Evolutionary conservation across 2,797 vertebrate genomes (phyloP).

Genomic region (Crax fasciolata): DNA sequence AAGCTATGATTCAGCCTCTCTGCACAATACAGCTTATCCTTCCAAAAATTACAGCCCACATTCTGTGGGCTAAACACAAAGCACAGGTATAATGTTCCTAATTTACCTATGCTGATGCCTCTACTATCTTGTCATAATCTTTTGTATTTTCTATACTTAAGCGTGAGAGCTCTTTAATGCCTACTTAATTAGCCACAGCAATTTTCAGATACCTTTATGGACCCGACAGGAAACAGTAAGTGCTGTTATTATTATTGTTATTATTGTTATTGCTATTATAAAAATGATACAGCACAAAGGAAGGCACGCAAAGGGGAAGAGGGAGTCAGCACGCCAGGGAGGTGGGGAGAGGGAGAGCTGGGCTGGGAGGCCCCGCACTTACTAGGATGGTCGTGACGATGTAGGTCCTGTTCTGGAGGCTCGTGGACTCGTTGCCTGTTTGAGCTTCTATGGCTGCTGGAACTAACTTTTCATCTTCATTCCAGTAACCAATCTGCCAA

Average conservation of each 20-base stretch:
- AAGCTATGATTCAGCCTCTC: conserved; percentile 59
- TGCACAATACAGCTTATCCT: conserved; percentile 37
- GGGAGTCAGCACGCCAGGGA: neutral
- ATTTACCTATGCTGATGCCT: conserved; percentile 35
- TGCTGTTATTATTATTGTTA: conserved; percentile 27
- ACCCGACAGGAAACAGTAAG: conserved; percentile 26
- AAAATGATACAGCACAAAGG: conserved; percentile 9
- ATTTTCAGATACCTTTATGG: conserved; percentile 49
- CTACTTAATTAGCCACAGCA: conserved; percentile 47
- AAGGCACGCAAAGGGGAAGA: neutral
- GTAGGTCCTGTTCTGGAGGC: conserved; percentile 95
- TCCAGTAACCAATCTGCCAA: conserved; percentile 98
- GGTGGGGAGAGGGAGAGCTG: neutral
- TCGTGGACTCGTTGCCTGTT: conserved; percentile 90
- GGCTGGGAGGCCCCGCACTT: conserved; percentile 71
- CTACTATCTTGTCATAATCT: conserved; percentile 63
- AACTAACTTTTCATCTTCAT: conserved; percentile 96
- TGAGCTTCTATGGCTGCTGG: conserved; percentile 89
- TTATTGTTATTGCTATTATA: conserved; percentile 32
- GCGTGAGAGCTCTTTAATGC: conserved; percentile 43
- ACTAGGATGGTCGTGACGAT: conserved; percentile 98
- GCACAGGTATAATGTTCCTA: conserved; percentile 1
- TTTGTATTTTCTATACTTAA: conserved; percentile 57
- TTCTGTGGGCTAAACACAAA: conserved; percentile 60
- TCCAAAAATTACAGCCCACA: conserved; percentile 47